These are phyloP conservation scores for Limnephilus rhombicus DNA, from an alignment of 2,888 invertebrate genomes.

Conservation along the genomic window DNA sequence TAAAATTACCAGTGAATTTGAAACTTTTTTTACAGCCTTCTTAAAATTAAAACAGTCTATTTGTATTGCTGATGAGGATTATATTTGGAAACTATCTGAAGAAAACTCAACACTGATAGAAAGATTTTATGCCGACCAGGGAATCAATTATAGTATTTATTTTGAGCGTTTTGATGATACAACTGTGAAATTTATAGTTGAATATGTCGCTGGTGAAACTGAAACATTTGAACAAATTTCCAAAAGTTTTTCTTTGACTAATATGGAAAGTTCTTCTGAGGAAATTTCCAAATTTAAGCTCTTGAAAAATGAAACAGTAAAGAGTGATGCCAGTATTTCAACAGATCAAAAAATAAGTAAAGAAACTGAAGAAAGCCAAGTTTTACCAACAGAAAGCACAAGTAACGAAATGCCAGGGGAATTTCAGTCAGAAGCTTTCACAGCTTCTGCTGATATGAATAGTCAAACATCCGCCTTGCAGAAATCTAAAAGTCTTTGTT, in stretches of 20 bases:
- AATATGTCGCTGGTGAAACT: slow-evolving; percentile 75
- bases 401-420: not conserved
- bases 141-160: slow-evolving; percentile 79
- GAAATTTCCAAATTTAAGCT: slow-evolving; percentile 27
- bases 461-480: slow-evolving; percentile 11
- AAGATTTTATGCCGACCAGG: slow-evolving; percentile 78
- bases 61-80: slow-evolving; percentile 73
- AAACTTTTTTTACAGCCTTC: slow-evolving; percentile 79
- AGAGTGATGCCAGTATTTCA: slow-evolving; percentile 8
- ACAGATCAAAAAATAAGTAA: not conserved
- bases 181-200: slow-evolving; percentile 76
- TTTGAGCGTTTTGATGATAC: slow-evolving; percentile 78
- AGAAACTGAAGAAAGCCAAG: not conserved
- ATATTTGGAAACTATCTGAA: slow-evolving; percentile 73
- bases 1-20: slow-evolving; percentile 71
- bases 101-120: slow-evolving; percentile 77
- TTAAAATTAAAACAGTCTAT: slow-evolving; percentile 75
- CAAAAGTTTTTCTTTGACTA: slow-evolving; percentile 73
- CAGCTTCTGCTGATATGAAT: not conserved
- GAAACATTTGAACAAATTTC: slow-evolving; percentile 71
- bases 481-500: not conserved
- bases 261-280: slow-evolving; percentile 58
- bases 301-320: slow-evolving; percentile 25
- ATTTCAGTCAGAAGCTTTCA: not conserved
- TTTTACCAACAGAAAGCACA: not conserved